phyloP scores from a whole-genome alignment of 2,888 invertebrate species.

The Tyria jacobaeae region DNA sequence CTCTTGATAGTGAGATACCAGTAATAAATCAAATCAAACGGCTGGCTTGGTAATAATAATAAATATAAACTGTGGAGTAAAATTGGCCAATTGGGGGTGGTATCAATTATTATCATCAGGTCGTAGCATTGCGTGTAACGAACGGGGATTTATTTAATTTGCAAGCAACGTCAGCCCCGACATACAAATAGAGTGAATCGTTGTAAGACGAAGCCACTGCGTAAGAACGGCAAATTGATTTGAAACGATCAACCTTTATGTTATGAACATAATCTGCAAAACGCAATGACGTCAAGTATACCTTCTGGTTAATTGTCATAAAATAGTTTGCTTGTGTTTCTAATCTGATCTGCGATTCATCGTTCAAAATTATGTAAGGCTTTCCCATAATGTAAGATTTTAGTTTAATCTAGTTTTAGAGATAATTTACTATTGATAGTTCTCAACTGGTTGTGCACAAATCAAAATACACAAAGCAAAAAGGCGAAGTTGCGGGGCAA shows the following conservation, averaged over 20 bases:
- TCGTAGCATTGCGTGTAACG: constrained; percentile 59
- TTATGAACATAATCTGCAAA: constrained; percentile 45
- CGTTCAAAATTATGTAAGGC: not conserved
- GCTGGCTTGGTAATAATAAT: constrained; percentile 20
- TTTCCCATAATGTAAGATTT: no score
- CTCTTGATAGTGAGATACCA: not conserved
- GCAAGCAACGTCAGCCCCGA: constrained; percentile 46
- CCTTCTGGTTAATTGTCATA: not conserved
- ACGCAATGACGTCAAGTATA: constrained; percentile 28
- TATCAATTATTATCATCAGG: constrained; percentile 49
- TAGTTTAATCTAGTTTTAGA: no score
- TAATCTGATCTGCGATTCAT: no score
- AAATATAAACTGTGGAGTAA: constrained; percentile 20
- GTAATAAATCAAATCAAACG: no score
- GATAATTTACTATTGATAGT: no score
- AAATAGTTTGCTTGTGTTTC: not conserved
- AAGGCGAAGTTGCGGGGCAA: not conserved
- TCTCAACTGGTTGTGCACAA: not conserved
- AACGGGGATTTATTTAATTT: constrained; percentile 65
- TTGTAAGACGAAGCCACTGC: constrained; percentile 44
- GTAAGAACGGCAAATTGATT: constrained; percentile 60
- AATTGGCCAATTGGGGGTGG: constrained; percentile 44
- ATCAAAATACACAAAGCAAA: no score
- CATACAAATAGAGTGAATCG: constrained; percentile 53
- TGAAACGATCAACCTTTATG: constrained; percentile 54